Evolutionary conservation across 2,113 vertebrate genomes (phyloP).

Genomic region (Macroglossus sobrinus): DNA sequence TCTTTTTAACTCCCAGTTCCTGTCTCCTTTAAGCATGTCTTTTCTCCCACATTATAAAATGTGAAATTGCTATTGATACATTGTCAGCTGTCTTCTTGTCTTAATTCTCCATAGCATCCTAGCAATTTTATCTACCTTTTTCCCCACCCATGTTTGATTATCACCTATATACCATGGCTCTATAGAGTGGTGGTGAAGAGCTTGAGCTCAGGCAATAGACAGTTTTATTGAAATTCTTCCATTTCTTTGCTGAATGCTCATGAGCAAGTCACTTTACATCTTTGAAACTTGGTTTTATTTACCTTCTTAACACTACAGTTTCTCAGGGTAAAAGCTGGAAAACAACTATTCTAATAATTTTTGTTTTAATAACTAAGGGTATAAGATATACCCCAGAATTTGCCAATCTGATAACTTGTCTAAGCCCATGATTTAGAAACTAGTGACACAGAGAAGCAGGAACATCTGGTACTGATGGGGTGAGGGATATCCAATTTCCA

Average conservation of each 20-base stretch:
- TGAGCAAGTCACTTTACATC: neutral
- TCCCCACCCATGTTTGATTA: neutral
- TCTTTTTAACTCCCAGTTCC: neutral
- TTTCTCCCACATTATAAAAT: neutral
- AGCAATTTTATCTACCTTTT: too few species aligned
- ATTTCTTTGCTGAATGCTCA: neutral
- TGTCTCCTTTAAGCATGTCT: neutral
- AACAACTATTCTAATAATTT: neutral
- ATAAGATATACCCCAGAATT: neutral
- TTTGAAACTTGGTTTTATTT: neutral
- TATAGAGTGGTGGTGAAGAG: rapidly evolving
- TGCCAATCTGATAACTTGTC: neutral
- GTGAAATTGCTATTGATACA: neutral
- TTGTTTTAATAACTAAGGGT: neutral
- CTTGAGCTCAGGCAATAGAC: neutral
- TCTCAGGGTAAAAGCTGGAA: neutral
- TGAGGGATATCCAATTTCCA: neutral
- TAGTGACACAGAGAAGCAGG: neutral
- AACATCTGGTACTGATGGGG: neutral
- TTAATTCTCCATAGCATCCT: neutral
- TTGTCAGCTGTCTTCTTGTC: neutral
- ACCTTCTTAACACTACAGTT: neutral
- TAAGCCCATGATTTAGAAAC: neutral
- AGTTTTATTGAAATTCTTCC: neutral
- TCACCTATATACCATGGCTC: rapidly evolving